Evolutionary conservation across 2,797 vertebrate species (phyloP).

Genomic region (Hyperoplus lanceolatus): DNA sequence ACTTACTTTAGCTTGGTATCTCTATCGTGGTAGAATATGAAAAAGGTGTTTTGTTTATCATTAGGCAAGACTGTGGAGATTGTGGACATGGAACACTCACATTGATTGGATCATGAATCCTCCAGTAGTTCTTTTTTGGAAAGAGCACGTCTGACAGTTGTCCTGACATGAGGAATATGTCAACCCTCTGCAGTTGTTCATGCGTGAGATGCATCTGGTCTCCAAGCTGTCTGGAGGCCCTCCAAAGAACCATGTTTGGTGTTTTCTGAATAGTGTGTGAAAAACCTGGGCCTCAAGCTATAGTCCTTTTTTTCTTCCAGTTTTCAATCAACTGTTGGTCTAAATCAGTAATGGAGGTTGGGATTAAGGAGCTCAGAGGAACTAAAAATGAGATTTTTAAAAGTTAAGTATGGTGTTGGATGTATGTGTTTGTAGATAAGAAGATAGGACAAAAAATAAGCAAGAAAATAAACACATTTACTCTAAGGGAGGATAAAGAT

Average conservation of each 20-base stretch:
- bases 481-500: slow-evolving; percentile 18
- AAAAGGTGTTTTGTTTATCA: slow-evolving; percentile 61
- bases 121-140: slow-evolving; percentile 41
- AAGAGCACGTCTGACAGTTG: slow-evolving; percentile 60
- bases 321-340: slow-evolving; percentile 80
- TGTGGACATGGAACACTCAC: slow-evolving; percentile 31
- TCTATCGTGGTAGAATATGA: slow-evolving; percentile 57
- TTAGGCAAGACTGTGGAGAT: slow-evolving; percentile 18
- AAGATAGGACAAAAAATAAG: slow-evolving; percentile 33
- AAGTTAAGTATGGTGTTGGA: slow-evolving; percentile 4
- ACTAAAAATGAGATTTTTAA: slow-evolving; percentile 63
- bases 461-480: slow-evolving; percentile 30
- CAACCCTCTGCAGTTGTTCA: slow-evolving; percentile 64
- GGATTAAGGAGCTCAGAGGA: slow-evolving; percentile 75
- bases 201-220: slow-evolving; percentile 73
- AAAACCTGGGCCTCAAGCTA: slow-evolving; percentile 64
- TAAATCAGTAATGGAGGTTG: slow-evolving; percentile 75
- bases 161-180: slow-evolving; percentile 69
- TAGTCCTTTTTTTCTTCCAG: slow-evolving; percentile 60
- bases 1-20: slow-evolving; percentile 40
- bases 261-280: slow-evolving; percentile 57
- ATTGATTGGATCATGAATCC: slow-evolving; percentile 52
- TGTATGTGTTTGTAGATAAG: slow-evolving; percentile 70
- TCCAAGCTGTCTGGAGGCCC: slow-evolving; percentile 54
- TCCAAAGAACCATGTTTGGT: slow-evolving; percentile 59